Evolutionary conservation across 2,888 invertebrate species (phyloP).

Genomic region (Andricus curvator): DNA sequence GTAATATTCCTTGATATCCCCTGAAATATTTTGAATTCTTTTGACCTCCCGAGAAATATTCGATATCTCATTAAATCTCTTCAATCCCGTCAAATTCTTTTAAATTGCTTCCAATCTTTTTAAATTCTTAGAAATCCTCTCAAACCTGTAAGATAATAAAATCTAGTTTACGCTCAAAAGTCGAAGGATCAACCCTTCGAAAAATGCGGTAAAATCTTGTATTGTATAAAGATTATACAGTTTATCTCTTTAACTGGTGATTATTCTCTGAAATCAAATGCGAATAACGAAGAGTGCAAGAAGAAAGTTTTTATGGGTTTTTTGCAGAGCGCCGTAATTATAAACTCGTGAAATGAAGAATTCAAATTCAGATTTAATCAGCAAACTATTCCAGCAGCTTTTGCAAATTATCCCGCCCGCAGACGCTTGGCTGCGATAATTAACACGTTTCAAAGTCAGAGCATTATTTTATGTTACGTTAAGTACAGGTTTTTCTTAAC

Average conservation of each 20-base stretch:
- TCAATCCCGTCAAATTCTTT: too few species aligned
- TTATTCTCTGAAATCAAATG: background rate
- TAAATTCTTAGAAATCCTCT: too few species aligned
- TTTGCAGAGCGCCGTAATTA: constrained; percentile 12
- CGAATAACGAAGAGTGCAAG: background rate
- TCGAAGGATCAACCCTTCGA: too few species aligned
- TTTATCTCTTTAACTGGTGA: background rate
- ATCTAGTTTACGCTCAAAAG: too few species aligned
- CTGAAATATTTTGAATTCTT: too few species aligned
- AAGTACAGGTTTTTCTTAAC: constrained; percentile 28
- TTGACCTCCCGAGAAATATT: too few species aligned
- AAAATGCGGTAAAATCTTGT: too few species aligned
- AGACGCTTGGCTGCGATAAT: constrained; percentile 15
- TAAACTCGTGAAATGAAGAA: constrained; percentile 36
- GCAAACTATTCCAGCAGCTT: background rate
- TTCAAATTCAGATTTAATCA: constrained; percentile 35
- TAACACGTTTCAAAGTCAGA: constrained; percentile 31
- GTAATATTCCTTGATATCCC: too few species aligned
- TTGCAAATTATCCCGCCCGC: background rate
- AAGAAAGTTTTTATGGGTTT: constrained; percentile 14
- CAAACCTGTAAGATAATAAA: too few species aligned
- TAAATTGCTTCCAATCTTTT: too few species aligned
- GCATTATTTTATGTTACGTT: constrained; percentile 26
- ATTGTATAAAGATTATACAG: too few species aligned
- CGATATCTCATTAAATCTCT: too few species aligned